Conservation (phyloP, 2,797 vertebrate species). For the Scleropages formosus region DNA sequence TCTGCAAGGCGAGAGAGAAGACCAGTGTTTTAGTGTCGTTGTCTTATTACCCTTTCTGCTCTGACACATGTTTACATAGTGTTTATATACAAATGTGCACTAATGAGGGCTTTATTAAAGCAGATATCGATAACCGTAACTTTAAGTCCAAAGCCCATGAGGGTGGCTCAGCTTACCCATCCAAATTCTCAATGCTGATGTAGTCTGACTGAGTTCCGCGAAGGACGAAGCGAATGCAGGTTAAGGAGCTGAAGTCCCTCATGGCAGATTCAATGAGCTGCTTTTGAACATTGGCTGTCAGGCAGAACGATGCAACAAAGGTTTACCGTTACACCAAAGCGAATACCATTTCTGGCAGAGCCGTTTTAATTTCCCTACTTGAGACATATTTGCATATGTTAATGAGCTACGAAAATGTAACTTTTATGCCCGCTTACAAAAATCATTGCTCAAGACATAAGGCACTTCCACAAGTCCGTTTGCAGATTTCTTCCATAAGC, state of each 20-base stretch:
- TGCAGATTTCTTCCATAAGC: constrained; percentile 41
- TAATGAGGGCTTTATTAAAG: too few species aligned
- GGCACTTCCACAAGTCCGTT: constrained; percentile 39
- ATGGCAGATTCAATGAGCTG: constrained; percentile 34
- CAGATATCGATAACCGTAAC: too few species aligned
- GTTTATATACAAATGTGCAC: too few species aligned
- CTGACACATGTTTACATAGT: too few species aligned
- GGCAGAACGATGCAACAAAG: neutral
- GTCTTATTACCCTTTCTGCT: too few species aligned
- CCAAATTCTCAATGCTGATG: constrained; percentile 46
- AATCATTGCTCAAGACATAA: constrained; percentile 37
- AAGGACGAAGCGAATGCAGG: constrained; percentile 56
- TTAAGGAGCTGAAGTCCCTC: constrained; percentile 33
- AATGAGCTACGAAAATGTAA: too few species aligned
- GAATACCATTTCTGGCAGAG: neutral
- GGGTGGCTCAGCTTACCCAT: constrained; percentile 53
- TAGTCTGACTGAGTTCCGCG: neutral
- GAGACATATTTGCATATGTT: neutral
- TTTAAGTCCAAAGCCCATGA: neutral
- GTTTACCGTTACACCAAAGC: neutral
- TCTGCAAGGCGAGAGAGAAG: constrained; percentile 47
- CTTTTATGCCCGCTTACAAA: constrained; percentile 33
- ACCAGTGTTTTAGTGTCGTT: neutral
- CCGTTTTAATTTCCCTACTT: neutral
- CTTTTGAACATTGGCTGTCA: constrained; percentile 26